A percentile compares a stretch with the other conserved stretches of the same genome.
Conservation (phyloP, 2,113 vertebrate species). For the Dendropsophus ebraccatus region DNA sequence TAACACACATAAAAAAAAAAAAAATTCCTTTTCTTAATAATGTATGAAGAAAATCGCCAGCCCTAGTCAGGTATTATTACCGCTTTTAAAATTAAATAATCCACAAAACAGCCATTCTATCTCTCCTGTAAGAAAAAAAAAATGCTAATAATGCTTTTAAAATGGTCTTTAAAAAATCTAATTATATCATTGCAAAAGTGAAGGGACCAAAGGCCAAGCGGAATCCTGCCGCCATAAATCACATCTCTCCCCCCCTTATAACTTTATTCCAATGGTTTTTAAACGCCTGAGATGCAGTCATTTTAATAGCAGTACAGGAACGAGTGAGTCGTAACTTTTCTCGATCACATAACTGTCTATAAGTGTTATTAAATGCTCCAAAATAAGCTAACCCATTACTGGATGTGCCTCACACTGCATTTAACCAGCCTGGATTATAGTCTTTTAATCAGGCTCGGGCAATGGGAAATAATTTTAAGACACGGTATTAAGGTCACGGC, state of each 20-base stretch:
- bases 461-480: constrained; percentile 77
- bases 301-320: constrained; percentile 88
- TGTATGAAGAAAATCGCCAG: constrained; percentile 76
- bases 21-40: constrained; percentile 78
- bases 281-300: constrained; percentile 86
- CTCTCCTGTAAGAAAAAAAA: constrained; percentile 78
- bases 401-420: constrained; percentile 81
- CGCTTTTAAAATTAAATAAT: constrained; percentile 83
- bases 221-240: constrained; percentile 94
- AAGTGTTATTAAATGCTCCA: constrained; percentile 88
- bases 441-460: constrained; percentile 85
- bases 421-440: constrained; percentile 84
- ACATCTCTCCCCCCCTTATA: constrained; percentile 70
- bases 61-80: constrained; percentile 83
- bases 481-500: constrained; percentile 80
- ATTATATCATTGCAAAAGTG: constrained; percentile 93
- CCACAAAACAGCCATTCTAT: constrained; percentile 84
- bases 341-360: constrained; percentile 89
- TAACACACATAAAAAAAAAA: constrained; percentile 68
- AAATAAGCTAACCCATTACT: constrained; percentile 84
- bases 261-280: constrained; percentile 85
- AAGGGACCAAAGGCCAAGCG: constrained; percentile 90
- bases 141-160: constrained; percentile 92
- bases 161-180: constrained; percentile 95
- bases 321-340: constrained; percentile 86